Base-by-base conservation (phyloP, 2,888 invertebrate genomes). In the Latrodectus elegans region DNA sequence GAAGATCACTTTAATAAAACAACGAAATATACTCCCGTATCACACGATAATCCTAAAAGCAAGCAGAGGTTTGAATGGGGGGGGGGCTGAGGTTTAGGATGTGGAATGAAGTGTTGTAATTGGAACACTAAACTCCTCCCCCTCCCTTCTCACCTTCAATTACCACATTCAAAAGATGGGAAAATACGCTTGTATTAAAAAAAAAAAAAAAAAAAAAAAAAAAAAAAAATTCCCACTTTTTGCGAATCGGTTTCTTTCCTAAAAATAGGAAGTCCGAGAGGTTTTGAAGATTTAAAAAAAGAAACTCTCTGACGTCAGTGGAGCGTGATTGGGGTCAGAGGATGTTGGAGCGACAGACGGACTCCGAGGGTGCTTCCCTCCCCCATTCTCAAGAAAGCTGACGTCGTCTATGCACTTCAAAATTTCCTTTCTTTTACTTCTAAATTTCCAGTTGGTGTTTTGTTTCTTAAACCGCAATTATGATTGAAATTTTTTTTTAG, bases 261-360 rank as follows among this genome's bases (percentile, higher is more conserved):
- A 80, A 80, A 80, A 80, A 80, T 80, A 80, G 80, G 80, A 80
- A 80, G 64, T 52, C 51, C 22, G 51, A 22, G 60, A 10, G 14
- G 60, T 38, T 38, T 38, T 38, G 38, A 38, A 6, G 38, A 38
- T 38, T 38, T 12, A 60, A 60, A 60, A n/a, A 60, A 60, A 60
- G 60, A 77, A 77, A 77, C 17, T 53, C 60, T 64, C 64, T 80
- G 71, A 64, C 80, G 80, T 80, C 80, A 80, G 72, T 68, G 26
- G 55, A 73, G n/a, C 60, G n/a, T 52, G 70, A 84, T 84, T 67
- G 77, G 84, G 84, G 84, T 84, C 84, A 84, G 15, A 79, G 84
- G 84, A 84, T 84, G 76, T 77, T 51, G 15, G 38, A 52, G 71
- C 60, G 84, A 84, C 84, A 75, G 60, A 55, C 77, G 71, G 84